A percentile compares a stretch with the other conserved stretches of the same genome.
phyloP scores from a whole-genome alignment of 2,113 vertebrate species.

The Corythaixoides concolor region DNA sequence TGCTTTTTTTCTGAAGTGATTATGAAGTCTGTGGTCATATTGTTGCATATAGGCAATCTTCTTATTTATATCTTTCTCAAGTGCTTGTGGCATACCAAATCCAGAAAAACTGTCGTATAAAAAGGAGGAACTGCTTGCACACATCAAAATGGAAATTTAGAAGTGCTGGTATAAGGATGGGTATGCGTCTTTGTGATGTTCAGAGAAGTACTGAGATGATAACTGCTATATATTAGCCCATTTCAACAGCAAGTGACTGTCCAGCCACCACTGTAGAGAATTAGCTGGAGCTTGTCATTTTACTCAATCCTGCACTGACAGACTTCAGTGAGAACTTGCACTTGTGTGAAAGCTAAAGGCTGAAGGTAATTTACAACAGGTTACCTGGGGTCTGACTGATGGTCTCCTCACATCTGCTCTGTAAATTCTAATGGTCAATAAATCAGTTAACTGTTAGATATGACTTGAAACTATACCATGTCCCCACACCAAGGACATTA shows the following conservation, averaged over 20 bases:
- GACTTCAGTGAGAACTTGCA: not conserved
- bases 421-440: not conserved
- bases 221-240: not conserved
- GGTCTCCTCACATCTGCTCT: not conserved
- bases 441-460: not conserved
- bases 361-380: not conserved
- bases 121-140: not conserved
- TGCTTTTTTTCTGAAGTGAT: not conserved
- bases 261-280: not conserved
- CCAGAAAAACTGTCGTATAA: not conserved
- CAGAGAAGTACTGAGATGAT: not conserved
- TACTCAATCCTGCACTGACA: not conserved
- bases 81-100: not conserved
- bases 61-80: not conserved
- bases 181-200: not conserved
- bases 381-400: not conserved
- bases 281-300: not conserved
- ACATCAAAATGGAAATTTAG: not conserved
- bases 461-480: not conserved
- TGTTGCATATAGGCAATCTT: not conserved
- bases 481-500: not conserved
- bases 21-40: not conserved
- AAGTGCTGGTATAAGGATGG: not conserved
- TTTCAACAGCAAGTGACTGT: not conserved
- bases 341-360: not conserved